Evolutionary conservation across 2,888 invertebrate species (phyloP).

Genomic region (Ophion costatus): DNA sequence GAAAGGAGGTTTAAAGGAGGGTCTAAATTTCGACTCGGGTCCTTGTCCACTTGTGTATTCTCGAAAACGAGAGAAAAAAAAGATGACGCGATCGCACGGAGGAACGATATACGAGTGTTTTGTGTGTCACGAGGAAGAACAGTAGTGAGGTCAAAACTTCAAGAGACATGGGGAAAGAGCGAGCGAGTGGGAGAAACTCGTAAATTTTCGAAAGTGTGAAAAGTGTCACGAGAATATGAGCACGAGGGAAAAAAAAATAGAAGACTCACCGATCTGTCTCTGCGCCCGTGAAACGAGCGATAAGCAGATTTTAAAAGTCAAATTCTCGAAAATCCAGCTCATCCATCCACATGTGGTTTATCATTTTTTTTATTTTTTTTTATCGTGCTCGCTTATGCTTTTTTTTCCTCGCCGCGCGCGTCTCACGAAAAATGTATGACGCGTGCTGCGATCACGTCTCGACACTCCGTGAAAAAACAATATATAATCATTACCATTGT

Average conservation of each 20-base stretch:
- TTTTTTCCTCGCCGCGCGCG: background rate
- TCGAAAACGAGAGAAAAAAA: background rate
- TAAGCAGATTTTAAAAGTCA: slow-evolving; percentile 41
- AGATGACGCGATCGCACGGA: slow-evolving; percentile 7
- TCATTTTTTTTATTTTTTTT: slow-evolving; percentile 5
- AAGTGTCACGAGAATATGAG: slow-evolving; percentile 1
- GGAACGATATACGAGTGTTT: slow-evolving; percentile 18
- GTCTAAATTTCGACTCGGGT: no score
- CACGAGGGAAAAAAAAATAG: background rate
- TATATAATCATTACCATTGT: no score
- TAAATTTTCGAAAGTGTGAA: slow-evolving; percentile 46
- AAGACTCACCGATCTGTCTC: background rate
- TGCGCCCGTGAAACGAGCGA: slow-evolving; percentile 21
- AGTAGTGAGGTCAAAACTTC: background rate
- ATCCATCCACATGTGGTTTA: slow-evolving; percentile 19
- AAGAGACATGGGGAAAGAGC: background rate
- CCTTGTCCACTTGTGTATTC: background rate
- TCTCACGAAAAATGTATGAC: background rate
- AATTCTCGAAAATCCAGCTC: slow-evolving; percentile 44
- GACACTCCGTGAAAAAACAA: no score
- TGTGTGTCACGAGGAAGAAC: slow-evolving; percentile 12
- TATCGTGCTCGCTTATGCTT: background rate
- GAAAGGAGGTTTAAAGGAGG: no score
- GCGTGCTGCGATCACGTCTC: background rate
- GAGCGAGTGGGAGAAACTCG: slow-evolving; percentile 9